Base-by-base conservation (phyloP, 1,140 invertebrate species). In the Procambarus clarkii region DNA sequence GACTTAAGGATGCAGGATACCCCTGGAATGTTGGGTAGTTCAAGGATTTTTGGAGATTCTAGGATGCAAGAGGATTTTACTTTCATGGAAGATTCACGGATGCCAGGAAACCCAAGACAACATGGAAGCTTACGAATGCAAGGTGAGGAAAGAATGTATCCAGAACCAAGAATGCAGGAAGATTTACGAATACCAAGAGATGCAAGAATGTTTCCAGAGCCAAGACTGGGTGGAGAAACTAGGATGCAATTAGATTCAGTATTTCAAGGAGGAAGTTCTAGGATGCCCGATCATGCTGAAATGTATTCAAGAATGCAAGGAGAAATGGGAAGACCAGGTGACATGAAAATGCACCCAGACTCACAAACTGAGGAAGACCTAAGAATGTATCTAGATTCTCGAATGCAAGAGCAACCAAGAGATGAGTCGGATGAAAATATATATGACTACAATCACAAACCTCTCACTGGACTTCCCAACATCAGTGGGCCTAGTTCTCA, bases 361-460 rank as follows among this genome's bases (percentile, higher is more conserved):
- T 24, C 44, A 46, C n/a, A 45, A 77, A 11, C 54, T 46, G 48
- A 74, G 44, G 71, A 45, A 34, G 69, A 77, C 45, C 76, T 64
- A 71, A 85, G 82, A 77, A 46, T 83, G 54, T 69, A 86, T 76
- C 11, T 46, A 50, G 69, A 86, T n/a, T 50, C 71, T 1, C 44
- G 58, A 76, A 18, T 76, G 69, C 71, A 74, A 4, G 83, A 46
- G 7, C 83, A 77, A 45, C 18, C n/a, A 24, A n/a, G 48, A 45
- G 11, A 45, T 2, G 60, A 34, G 9, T 44, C 18, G 7, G 24
- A 15, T 86, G 18, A 24, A 54, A 64, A 74, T 86, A 54, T 74
- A 4, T 76, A 24, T 74, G 83, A 86, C 48, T 86, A 86, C 48
- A 77, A 77, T 86, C 83, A 86, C 34, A 44, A 45, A 76, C 48